A percentile compares a stretch with the other conserved stretches of the same genome.
These are phyloP conservation scores for Benitochromis conjunctus DNA, from an alignment of 2,113 vertebrate genomes.

Conservation along the genomic window DNA sequence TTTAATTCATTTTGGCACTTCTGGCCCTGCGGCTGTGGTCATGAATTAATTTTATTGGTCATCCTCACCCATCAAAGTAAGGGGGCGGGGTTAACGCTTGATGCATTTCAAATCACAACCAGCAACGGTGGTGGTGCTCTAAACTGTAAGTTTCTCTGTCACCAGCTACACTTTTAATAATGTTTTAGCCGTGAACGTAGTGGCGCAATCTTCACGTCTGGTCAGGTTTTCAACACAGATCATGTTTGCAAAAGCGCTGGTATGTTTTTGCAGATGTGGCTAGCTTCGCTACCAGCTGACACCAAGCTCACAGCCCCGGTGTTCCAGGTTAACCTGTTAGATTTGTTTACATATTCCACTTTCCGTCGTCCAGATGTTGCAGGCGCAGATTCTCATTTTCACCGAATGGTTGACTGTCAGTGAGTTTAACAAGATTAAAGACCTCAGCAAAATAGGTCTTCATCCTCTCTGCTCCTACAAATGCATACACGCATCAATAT, in stretches of 20 bases:
- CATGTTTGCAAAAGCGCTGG: too few species aligned
- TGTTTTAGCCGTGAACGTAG: too few species aligned
- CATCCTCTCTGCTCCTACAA: neutral
- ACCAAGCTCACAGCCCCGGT: too few species aligned
- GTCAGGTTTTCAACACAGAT: too few species aligned
- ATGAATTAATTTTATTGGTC: neutral
- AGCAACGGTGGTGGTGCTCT: too few species aligned
- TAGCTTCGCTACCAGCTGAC: too few species aligned
- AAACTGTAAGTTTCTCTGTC: too few species aligned
- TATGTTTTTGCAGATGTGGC: too few species aligned
- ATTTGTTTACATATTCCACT: neutral
- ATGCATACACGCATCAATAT: neutral
- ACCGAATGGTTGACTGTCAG: neutral
- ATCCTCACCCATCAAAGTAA: neutral
- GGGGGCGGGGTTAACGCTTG: neutral
- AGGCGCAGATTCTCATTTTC: neutral
- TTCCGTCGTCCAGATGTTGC: neutral
- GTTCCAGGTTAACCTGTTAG: neutral
- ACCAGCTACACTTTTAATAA: too few species aligned
- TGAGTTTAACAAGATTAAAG: neutral
- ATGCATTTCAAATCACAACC: too few species aligned
- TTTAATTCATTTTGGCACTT: neutral
- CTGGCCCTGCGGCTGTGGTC: neutral
- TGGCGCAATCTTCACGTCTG: too few species aligned
- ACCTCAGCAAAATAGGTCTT: neutral